Evolutionary conservation across 2,888 invertebrate species (phyloP).

Genomic region (Drosophila gaucha): DNA sequence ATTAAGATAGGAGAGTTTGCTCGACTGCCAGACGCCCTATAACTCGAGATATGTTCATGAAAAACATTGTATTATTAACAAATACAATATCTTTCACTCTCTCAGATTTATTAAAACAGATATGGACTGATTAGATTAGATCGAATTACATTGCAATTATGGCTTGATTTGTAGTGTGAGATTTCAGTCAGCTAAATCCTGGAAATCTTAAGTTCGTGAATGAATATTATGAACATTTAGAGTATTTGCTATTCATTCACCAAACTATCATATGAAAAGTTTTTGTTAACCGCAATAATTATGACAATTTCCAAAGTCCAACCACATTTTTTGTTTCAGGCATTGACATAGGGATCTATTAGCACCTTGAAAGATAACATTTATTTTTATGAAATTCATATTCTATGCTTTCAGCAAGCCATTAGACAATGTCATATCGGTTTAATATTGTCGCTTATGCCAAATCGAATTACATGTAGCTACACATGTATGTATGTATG

Average conservation of each 20-base stretch:
- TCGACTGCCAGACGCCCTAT: not conserved
- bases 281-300: not conserved
- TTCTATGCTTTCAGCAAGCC: not conserved
- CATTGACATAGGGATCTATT: constrained; percentile 4
- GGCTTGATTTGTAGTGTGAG: no score
- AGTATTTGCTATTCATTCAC: not conserved
- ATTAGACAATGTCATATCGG: constrained; percentile 17
- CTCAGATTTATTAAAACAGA: no score
- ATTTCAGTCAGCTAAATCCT: not conserved
- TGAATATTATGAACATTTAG: not conserved
- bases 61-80: no score
- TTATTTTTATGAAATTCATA: constrained; percentile 4
- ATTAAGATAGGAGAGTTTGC: not conserved
- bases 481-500: not conserved
- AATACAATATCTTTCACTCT: no score
- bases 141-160: no score
- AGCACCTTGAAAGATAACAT: constrained; percentile 28
- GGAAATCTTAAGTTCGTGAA: not conserved
- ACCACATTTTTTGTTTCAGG: not conserved
- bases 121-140: no score
- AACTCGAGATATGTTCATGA: no score
- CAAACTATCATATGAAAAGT: not conserved
- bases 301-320: not conserved
- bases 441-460: constrained; percentile 16
- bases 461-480: constrained; percentile 19